Evolutionary conservation across 1,140 invertebrate species (phyloP).

Genomic region (Dufourea novaeangliae): DNA sequence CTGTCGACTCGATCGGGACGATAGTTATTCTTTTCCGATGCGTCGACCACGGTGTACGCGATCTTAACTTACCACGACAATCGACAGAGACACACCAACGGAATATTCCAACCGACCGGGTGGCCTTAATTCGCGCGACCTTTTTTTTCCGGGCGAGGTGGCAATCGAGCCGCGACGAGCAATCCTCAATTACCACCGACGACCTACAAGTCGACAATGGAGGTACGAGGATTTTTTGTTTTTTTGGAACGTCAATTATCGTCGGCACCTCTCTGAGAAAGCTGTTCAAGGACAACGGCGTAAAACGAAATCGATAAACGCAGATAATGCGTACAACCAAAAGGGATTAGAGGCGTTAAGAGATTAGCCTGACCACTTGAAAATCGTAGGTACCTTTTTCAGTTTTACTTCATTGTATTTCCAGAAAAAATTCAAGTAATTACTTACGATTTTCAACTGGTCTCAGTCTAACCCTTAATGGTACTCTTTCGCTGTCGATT

Average conservation of each 20-base stretch:
- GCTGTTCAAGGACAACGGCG: slow-evolving; percentile 29
- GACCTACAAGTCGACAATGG: slow-evolving; percentile 24
- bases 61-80: too few species aligned
- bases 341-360: not conserved
- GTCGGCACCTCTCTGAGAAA: slow-evolving; percentile 9
- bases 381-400: too few species aligned
- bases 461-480: too few species aligned
- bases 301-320: slow-evolving; percentile 41
- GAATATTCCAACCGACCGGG: too few species aligned
- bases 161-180: slow-evolving; percentile 23
- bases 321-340: not conserved
- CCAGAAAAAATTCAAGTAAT: too few species aligned
- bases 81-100: too few species aligned
- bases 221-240: not conserved
- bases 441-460: too few species aligned
- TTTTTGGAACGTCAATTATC: slow-evolving; percentile 47
- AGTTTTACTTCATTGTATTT: too few species aligned
- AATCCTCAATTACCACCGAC: slow-evolving; percentile 21
- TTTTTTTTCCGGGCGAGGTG: slow-evolving; percentile 50
- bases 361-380: too few species aligned
- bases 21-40: slow-evolving; percentile 21
- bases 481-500: not conserved
- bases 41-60: too few species aligned
- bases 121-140: slow-evolving; percentile 39
- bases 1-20: not conserved